phyloP scores from a whole-genome alignment of 2,797 vertebrate genomes.

The Neomorphus geoffroyi region DNA sequence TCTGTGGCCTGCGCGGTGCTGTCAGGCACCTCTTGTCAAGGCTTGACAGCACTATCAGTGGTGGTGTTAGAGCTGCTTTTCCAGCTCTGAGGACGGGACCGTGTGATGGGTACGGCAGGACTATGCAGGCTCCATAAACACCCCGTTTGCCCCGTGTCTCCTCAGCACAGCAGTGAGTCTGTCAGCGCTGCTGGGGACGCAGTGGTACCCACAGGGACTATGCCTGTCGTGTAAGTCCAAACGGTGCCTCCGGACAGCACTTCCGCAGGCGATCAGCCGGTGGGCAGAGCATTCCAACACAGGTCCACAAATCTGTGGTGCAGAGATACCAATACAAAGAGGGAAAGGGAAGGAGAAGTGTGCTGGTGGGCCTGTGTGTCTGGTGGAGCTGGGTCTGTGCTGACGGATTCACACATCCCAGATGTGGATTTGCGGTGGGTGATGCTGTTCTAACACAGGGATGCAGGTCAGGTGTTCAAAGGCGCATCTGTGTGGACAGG shows the following conservation, averaged over 20 bases:
- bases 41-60: slow-evolving; percentile 50
- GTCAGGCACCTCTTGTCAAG: slow-evolving; percentile 21
- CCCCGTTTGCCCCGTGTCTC: background rate
- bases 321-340: no score
- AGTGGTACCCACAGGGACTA: no score
- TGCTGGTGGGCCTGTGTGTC: rapidly evolving
- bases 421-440: background rate
- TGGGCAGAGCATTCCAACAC: rapidly evolving
- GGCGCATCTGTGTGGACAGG: rapidly evolving
- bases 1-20: background rate
- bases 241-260: rapidly evolving
- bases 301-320: background rate
- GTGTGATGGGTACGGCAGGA: background rate
- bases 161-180: background rate
- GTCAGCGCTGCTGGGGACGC: background rate
- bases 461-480: background rate
- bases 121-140: background rate
- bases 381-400: background rate
- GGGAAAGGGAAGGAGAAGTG: background rate
- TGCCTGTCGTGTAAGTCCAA: background rate
- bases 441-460: background rate
- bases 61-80: background rate
- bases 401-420: rapidly evolving
- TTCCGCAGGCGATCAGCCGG: rapidly evolving
- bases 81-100: background rate